Percentiles rank a stretch among this genome's conserved stretches.
These are phyloP conservation scores for Adelognathus sp. DNA, from an alignment of 2,888 invertebrate species.

Conservation along the genomic window DNA sequence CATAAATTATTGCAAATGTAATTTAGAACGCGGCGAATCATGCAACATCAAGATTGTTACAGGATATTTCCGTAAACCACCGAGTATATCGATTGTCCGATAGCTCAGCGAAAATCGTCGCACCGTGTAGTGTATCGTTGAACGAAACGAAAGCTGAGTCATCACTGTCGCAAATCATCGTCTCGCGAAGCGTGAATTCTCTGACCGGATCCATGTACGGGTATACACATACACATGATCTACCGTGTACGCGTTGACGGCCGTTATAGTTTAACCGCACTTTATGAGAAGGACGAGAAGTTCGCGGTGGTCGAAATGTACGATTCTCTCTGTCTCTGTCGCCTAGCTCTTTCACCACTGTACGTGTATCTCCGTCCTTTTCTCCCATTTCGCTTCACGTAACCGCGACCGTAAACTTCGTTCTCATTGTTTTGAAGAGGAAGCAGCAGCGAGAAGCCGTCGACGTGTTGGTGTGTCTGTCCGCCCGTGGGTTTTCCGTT, in stretches of 20 bases:
- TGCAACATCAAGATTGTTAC: background rate
- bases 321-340: constrained; percentile 64
- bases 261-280: constrained; percentile 69
- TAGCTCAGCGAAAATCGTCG: background rate
- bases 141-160: constrained; percentile 51
- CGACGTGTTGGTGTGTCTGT: constrained; percentile 3
- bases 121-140: background rate
- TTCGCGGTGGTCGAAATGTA: constrained; percentile 74
- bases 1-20: background rate
- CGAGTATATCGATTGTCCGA: background rate
- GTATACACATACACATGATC: background rate
- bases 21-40: background rate
- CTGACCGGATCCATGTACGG: background rate
- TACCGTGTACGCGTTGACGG: constrained; percentile 27
- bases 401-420: constrained; percentile 70
- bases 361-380: constrained; percentile 34
- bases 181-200: constrained; percentile 21
- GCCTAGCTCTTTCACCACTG: constrained; percentile 56
- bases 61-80: background rate
- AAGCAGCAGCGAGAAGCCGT: constrained; percentile 29
- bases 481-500: background rate
- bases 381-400: constrained; percentile 15
- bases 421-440: constrained; percentile 72
- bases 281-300: constrained; percentile 69
- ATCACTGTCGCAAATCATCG: constrained; percentile 55